Base-by-base conservation (phyloP, 2,888 invertebrate species). In the Thumatha senex region DNA sequence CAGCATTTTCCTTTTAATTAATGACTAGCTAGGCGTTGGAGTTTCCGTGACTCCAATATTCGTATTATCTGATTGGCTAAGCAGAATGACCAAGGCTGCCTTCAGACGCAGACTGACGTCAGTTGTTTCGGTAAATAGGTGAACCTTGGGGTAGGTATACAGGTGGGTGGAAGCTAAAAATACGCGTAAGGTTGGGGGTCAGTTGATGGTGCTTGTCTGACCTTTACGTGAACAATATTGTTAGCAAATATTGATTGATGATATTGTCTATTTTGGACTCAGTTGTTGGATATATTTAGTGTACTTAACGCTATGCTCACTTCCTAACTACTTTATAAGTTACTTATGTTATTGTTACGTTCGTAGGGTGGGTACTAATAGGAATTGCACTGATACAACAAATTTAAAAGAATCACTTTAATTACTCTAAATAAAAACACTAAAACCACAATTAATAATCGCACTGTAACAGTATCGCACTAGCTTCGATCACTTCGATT, bases 81-180 rank as follows among this genome's bases (percentile, higher is more conserved):
- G 72, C 76, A 74, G 76, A 79, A 80, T 77, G 75, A 79, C 79
- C 76, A 75, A 74, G 77, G 64, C 66, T 76, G 78, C 86, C 87
- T 84, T 86, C 83, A 76, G 72, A 70, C 67, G 64, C 55, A 55
- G 67, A 69, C 67, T 89, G 89, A 90, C 89, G 89, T 89, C 87
- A 88, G 82, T 86, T 86, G 89, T 88, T 89, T 88, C 84, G 89
- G 87, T 83, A 82, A 86, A 87, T 83, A 80, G 84, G 69, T 77
- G 61, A 70, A 69, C 67, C 89, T 89, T 82, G 84, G 67, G 61
- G 66, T 70, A 75, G 7, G 30, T 40, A 29, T 78, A 76, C 67
- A 65, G 74, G 74, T 79, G 66, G 76, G 75, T 78, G 77, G 70
- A 67, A 61, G 76, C 87, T 89, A 89, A 84, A 89, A 83, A 89